Evolutionary conservation across 1,140 invertebrate species (phyloP).

Genomic region (Arctopsyche grandis): DNA sequence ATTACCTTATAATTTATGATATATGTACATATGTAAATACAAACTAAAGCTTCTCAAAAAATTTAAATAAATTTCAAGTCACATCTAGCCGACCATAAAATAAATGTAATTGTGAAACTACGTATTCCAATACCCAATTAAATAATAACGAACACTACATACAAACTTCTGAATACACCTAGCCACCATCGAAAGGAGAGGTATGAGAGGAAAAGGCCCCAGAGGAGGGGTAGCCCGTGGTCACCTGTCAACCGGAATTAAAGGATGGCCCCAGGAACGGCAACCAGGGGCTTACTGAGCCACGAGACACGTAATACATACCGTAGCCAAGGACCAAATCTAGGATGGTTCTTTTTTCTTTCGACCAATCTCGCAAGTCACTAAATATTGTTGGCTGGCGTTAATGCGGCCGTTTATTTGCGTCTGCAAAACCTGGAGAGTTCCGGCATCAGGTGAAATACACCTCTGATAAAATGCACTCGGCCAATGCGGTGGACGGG

Average conservation of each 20-base stretch:
- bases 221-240: constrained; percentile 24
- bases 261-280: constrained; percentile 50
- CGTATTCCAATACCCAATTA: too few species aligned
- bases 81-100: too few species aligned
- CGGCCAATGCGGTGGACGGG: constrained; percentile 28
- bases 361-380: background rate
- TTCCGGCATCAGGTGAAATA: background rate
- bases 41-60: too few species aligned
- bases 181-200: background rate
- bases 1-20: too few species aligned
- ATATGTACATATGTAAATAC: too few species aligned
- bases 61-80: too few species aligned
- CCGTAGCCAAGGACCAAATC: background rate
- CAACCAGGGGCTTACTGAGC: constrained; percentile 41
- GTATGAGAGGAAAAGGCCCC: constrained; percentile 33
- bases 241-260: constrained; percentile 55
- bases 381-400: background rate
- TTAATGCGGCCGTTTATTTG: constrained; percentile 40
- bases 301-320: constrained; percentile 12
- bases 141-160: too few species aligned
- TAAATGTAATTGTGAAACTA: too few species aligned
- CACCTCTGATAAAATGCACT: constrained; percentile 42
- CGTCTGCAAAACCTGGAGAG: constrained; percentile 1
- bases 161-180: background rate
- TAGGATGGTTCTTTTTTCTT: background rate